Evolutionary conservation across 2,113 vertebrate genomes (phyloP).

Genomic region (Oriolus oriolus): DNA sequence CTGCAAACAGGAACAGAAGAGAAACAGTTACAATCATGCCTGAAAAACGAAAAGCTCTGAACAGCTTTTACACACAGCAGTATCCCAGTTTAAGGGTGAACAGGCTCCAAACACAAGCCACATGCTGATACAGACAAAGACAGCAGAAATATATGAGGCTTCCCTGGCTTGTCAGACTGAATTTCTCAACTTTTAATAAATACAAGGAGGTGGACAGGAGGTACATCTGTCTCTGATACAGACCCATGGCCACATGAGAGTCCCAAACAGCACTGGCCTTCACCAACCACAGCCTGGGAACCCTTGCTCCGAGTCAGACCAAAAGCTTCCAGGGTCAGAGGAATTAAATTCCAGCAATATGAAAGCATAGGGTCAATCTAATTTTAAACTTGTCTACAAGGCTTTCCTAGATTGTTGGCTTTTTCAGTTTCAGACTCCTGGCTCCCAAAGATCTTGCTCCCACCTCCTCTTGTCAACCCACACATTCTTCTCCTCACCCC

Average conservation of each 20-base stretch:
- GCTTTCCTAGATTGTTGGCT: not conserved
- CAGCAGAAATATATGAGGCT: not conserved
- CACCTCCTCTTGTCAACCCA: not conserved
- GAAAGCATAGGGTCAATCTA: slow-evolving; percentile 7
- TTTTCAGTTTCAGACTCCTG: not conserved
- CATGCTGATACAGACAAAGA: not conserved
- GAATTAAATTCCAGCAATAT: slow-evolving; percentile 25
- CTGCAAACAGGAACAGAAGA: slow-evolving; percentile 70
- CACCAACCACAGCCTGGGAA: not conserved
- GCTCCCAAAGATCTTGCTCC: not conserved
- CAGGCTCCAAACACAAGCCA: not conserved
- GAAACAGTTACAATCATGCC: not conserved
- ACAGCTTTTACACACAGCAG: not conserved
- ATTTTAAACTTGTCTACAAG: not conserved
- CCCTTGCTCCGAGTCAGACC: not conserved
- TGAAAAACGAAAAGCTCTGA: not conserved
- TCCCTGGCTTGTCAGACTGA: not conserved
- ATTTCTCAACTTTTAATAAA: not conserved
- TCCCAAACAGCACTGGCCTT: not conserved
- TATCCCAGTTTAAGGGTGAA: not conserved
- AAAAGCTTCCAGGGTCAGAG: not conserved
- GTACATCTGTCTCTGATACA: not conserved
- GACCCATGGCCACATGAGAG: not conserved
- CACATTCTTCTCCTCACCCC: not conserved
- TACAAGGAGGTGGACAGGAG: not conserved